Conservation (phyloP, 1,140 invertebrate species). For the Dinothrombium tinctorium region DNA sequence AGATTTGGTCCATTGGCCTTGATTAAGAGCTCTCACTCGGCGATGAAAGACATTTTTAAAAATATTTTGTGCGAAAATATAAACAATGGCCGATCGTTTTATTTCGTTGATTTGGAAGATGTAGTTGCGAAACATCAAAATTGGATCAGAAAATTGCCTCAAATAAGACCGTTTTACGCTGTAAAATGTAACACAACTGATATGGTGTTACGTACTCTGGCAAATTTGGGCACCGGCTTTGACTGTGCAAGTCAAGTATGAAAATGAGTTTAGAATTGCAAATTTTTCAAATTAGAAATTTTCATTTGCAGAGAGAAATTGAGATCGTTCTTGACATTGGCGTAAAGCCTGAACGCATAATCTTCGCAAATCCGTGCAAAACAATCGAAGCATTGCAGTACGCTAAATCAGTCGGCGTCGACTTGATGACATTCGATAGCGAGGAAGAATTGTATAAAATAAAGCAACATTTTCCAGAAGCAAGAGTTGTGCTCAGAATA, state of each 20-base stretch:
- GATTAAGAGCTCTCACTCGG: no score
- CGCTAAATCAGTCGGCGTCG: constrained; percentile 46
- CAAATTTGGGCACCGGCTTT: no score
- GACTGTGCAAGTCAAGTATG: no score
- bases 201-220: constrained; percentile 51
- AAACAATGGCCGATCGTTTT: constrained; percentile 79
- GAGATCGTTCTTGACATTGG: constrained; percentile 53
- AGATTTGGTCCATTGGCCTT: no score
- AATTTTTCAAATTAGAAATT: background rate
- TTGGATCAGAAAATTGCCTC: constrained; percentile 59
- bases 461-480: constrained; percentile 49
- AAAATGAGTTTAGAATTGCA: constrained; percentile 69
- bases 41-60: no score
- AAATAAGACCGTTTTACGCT: constrained; percentile 79
- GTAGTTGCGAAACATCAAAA: constrained; percentile 55
- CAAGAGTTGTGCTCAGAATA: constrained; percentile 70
- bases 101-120: constrained; percentile 67
- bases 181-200: constrained; percentile 87
- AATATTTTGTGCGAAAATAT: no score
- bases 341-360: constrained; percentile 54
- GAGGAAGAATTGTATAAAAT: constrained; percentile 81
- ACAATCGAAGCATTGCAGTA: constrained; percentile 72
- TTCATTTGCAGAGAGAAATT: constrained; percentile 45
- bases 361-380: constrained; percentile 95
- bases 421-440: constrained; percentile 85